These are phyloP conservation scores for Aporophyla nigra DNA, from an alignment of 2,888 invertebrate species.

Conservation along the genomic window DNA sequence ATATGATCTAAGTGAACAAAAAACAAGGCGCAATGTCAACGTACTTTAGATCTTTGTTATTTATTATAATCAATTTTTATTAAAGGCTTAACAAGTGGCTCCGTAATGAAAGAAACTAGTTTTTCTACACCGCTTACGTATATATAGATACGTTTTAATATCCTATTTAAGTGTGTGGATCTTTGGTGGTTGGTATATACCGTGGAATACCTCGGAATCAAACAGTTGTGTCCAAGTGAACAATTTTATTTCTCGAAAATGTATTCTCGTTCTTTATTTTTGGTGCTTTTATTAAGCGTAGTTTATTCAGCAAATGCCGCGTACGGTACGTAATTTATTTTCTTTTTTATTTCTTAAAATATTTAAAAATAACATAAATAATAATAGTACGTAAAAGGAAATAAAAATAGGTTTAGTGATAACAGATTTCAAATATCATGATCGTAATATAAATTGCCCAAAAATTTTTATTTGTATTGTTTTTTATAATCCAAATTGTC, in stretches of 20 bases:
- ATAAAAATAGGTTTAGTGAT: not conserved
- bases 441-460: not conserved
- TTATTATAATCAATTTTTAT: slow-evolving; percentile 41
- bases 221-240: slow-evolving; percentile 57
- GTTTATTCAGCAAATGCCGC: slow-evolving; percentile 46
- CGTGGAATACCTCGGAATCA: slow-evolving; percentile 28
- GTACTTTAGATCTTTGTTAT: slow-evolving; percentile 41
- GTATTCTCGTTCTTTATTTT: slow-evolving; percentile 40
- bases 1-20: slow-evolving; percentile 9
- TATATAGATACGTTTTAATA: slow-evolving; percentile 40
- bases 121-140: slow-evolving; percentile 45
- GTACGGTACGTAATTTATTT: slow-evolving; percentile 45
- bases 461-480: not conserved
- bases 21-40: slow-evolving; percentile 53
- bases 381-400: no score
- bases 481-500: not conserved
- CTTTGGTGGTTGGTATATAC: slow-evolving; percentile 36
- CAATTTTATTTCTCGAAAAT: slow-evolving; percentile 45
- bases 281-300: slow-evolving; percentile 41
- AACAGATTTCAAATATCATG: not conserved
- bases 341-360: not conserved
- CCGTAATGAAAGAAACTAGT: slow-evolving; percentile 56
- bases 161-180: slow-evolving; percentile 54
- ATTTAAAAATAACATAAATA: no score
- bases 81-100: slow-evolving; percentile 37